A percentile compares a stretch with the other conserved stretches of the same genome.
Evolutionary conservation across 2,888 invertebrate species (phyloP).

Genomic region (Acanthosepion esculentum): DNA sequence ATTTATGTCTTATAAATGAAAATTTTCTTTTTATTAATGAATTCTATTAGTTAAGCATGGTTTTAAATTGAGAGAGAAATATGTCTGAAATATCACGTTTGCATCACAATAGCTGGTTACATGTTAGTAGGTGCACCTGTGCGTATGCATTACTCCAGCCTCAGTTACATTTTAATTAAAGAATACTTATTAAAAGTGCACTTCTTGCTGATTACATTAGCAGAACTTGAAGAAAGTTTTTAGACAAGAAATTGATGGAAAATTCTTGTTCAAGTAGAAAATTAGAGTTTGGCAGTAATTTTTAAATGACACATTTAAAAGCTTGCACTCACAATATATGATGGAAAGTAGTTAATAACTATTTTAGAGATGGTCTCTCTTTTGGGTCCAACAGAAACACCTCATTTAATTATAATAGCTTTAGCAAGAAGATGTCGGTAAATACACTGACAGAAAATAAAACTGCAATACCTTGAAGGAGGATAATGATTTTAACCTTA

Average conservation of each 20-base stretch:
- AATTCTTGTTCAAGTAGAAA: not conserved
- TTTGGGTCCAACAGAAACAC: not conserved
- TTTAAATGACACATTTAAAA: not conserved
- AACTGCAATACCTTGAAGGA: not conserved
- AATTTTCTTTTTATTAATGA: not conserved
- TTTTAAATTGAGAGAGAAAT: not conserved
- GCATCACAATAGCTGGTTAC: not conserved
- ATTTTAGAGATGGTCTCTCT: not conserved
- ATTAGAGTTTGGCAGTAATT: not conserved
- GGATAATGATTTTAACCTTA: not conserved
- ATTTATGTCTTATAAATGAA: not conserved
- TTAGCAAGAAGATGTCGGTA: not conserved
- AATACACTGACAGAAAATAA: not conserved
- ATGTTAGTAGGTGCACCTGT: not conserved
- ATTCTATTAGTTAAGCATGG: not conserved
- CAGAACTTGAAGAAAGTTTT: constrained; percentile 6
- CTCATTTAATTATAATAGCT: not conserved
- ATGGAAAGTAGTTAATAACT: not conserved
- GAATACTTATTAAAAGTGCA: not conserved
- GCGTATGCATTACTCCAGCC: not conserved
- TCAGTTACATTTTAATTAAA: not conserved
- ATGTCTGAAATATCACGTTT: not conserved
- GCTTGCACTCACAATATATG: not conserved
- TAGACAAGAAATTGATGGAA: not conserved
- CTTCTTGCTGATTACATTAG: not conserved